Conservation (phyloP, 2,888 invertebrate species). For the Protophormia terraenovae region DNA sequence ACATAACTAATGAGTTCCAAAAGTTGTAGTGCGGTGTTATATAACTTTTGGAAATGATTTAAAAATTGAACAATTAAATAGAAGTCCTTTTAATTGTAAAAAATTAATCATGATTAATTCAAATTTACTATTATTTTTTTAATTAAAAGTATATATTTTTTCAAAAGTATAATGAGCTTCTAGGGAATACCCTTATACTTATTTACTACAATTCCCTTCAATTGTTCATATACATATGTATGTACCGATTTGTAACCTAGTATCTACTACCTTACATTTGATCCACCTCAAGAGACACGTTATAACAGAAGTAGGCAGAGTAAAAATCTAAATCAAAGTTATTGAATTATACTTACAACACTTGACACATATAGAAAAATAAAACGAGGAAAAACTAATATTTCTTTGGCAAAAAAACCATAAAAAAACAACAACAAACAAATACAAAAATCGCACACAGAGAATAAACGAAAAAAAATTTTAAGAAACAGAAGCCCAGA, state of each 20-base stretch:
- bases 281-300: background rate
- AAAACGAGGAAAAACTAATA: background rate
- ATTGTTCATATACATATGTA: background rate
- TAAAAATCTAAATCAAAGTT: background rate
- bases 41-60: too few species aligned
- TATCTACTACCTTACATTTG: slow-evolving; percentile 7
- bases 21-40: too few species aligned
- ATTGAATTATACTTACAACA: background rate
- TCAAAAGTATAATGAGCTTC: too few species aligned
- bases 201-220: background rate
- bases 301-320: background rate
- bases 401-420: background rate
- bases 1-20: too few species aligned
- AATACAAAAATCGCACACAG: background rate
- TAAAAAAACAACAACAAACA: too few species aligned
- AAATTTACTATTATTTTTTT: too few species aligned
- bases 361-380: slow-evolving; percentile 21
- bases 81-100: too few species aligned
- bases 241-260: background rate
- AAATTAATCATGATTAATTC: too few species aligned
- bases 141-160: too few species aligned
- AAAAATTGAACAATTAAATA: too few species aligned
- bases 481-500: background rate
- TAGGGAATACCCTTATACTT: background rate
- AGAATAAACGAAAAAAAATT: background rate